phyloP scores from a whole-genome alignment of 1,140 invertebrate genomes.

The Sycobia sp. region DNA sequence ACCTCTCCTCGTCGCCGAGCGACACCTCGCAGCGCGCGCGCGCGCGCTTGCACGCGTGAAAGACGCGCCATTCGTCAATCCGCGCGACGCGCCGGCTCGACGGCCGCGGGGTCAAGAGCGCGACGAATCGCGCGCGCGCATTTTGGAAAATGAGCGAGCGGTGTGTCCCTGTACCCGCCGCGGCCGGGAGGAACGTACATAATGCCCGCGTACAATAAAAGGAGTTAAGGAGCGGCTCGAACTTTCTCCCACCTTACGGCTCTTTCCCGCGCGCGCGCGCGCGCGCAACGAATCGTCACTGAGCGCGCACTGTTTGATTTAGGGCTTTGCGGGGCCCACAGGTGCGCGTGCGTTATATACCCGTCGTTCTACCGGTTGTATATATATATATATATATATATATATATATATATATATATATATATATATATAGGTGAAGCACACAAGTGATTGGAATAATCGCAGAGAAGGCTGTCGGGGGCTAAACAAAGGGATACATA shows the following conservation, averaged over 20 bases:
- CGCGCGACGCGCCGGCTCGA: background rate
- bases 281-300: conserved; percentile 17
- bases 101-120: conserved; percentile 18
- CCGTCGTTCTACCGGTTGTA: too few species aligned
- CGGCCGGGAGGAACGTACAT: too few species aligned
- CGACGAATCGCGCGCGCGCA: conserved; percentile 23
- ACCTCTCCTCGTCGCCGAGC: background rate
- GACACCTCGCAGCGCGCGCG: background rate
- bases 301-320: conserved; percentile 29
- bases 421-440: too few species aligned
- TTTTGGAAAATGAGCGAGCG: conserved; percentile 21
- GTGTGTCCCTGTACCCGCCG: background rate
- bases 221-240: background rate
- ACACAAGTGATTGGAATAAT: too few species aligned
- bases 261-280: background rate
- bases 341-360: conserved; percentile 6
- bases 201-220: too few species aligned
- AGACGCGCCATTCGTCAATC: conserved; percentile 25
- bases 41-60: conserved; percentile 2
- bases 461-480: too few species aligned
- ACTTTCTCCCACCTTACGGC: too few species aligned
- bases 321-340: conserved; percentile 28
- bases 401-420: too few species aligned
- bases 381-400: too few species aligned
- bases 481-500: too few species aligned